Evolutionary conservation across 1,140 invertebrate genomes (phyloP), one percentile per base, ranked within the genome.

Genomic region (Liolophura sinensis): DNA sequence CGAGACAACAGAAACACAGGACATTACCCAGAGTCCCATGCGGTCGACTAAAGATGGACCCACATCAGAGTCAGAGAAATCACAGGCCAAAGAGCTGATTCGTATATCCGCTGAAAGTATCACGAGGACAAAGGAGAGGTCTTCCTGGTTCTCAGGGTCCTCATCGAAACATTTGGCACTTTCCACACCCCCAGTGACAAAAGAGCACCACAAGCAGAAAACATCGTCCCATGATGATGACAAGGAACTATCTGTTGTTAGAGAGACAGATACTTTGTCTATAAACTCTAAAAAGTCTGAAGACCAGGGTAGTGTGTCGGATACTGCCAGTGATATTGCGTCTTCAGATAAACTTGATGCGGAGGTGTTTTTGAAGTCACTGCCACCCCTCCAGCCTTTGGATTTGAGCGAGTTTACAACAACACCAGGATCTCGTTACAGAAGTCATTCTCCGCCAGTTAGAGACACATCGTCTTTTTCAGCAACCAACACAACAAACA

Each of bases 321-420:
- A 59, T 67, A 48, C 69, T 52, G 67, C 67, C 16, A 74, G 71
- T 69, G 74, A 78, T 25, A 61, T 72, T 31, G 75, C 77, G 47
- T 64, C 69, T 54, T 64, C 70, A 46, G 62, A 69, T 66, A 69
- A 78, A n/a, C 68, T 64, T 60, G 75, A 73, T n/a, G 74, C 73
- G 4, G 78, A 79, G 24, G 72, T 58, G 64, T 79, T 79, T 63
- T 67, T 79, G 4, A 70, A 68, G 48, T 74, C 78, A 20, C 64
- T 79, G 46, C 78, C 78, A 46, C 76, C 78, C 56, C 67, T 73
- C 24, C 76, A 74, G 69, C 64, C 66, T 15, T 71, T 79, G 16
- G 70, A 78, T 55, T 56, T 79, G 24, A 70, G 56, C 54, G 72
- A 73, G 40, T 66, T 75, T 50, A 55, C 71, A 47, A 65, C 71